Base-by-base conservation (phyloP, 2,113 vertebrate species). In the Lanius ludovicianus region DNA sequence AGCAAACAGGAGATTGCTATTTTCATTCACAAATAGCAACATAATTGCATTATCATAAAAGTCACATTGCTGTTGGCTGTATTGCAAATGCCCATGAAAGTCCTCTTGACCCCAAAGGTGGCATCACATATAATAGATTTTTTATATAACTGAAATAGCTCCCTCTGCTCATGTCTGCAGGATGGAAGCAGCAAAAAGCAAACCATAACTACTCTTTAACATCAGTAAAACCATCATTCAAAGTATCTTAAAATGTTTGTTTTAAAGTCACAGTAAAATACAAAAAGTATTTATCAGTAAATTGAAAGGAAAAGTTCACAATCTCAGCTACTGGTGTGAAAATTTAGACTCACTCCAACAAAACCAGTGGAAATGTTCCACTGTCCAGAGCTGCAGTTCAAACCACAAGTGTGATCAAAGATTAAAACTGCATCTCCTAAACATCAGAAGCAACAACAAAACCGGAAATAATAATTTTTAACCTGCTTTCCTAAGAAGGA, bases 21-120 rank as follows among this genome's bases (percentile, higher is more conserved):
- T 89, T 93, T 94, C 78, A 49, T 89, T 84, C 79, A 76, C 50
- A 84, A 79, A 84, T 37, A 74, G 39, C 90, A 80, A 92, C 37
- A 47, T 92, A 93, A 90, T 84, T 76, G 27, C 67, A 68, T 89
- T 94, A 95, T 84, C 77, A 86, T 82, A 67, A 87, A 87, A 93
- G 67, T 78, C 76, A 75, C 62, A 63, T 81, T 89, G 84, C 63
- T 84, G 31, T 76, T 84, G 67, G 60, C 69, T 82, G 33, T 53
- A n/a, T 13, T 81, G 89, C 47, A 64, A 82, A 68, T 6, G 8
- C 14, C 64, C 63, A 49, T 31, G 47, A 73, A 63, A 35, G 73
- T 56, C 57, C 42, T 79, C 80, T 71, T 87, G 91, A 92, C 78
- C 69, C 33, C 23, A 71, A 92, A 89, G 68, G 70, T 75, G 59